Evolutionary conservation across 2,888 invertebrate species (phyloP), one percentile per base, ranked within the genome.

Genomic region (Abrostola tripartita): DNA sequence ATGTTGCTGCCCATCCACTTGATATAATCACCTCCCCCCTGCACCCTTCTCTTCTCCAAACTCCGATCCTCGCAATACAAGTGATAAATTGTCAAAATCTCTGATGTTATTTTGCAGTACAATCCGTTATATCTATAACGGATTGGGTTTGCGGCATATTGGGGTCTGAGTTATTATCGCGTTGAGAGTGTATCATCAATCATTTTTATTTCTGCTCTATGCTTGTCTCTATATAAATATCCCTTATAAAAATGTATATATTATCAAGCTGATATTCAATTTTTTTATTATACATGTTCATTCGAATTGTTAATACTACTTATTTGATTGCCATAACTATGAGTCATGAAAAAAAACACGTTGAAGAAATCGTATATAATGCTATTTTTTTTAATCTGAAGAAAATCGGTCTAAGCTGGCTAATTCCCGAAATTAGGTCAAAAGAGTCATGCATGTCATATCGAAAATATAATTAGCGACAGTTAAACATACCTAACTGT

Each of bases 121-220:
- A 11, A 40, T 40, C 9, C 9, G 11, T 35, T 37, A 37, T 51
- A 5, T 11, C 6, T 68, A 49, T 41, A 12, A 60, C 57, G 60
- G 69, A 77, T 65, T 65, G 65, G 37, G 58, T 47, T 10, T 12
- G 8, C 24, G 24, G 36, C 62, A 55, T 56, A 64, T 64, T 44
- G 52, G 64, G 49, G 50, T 53, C 60, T 35, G 37, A 50, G 53
- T 42, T 44, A 14, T n/a, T 54, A 42, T 40, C 36, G 36, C 38
- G 52, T 59, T 57, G 56, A 10, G 47, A 47, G 40, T 52, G 35
- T 52, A 52, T 59, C 71, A 79, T 79, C 63, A 69, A 79, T 76
- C 65, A 76, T 42, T 65, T 66, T 61, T 50, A 60, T 61, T n/a
- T 56, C 41, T 55, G 44, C 54, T 57, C 52, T 61, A 53, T 75